Percentiles rank a stretch among this genome's conserved stretches.
These are phyloP conservation scores for Epinephelus coioides DNA, from an alignment of 2,797 vertebrate genomes.

Conservation along the genomic window DNA sequence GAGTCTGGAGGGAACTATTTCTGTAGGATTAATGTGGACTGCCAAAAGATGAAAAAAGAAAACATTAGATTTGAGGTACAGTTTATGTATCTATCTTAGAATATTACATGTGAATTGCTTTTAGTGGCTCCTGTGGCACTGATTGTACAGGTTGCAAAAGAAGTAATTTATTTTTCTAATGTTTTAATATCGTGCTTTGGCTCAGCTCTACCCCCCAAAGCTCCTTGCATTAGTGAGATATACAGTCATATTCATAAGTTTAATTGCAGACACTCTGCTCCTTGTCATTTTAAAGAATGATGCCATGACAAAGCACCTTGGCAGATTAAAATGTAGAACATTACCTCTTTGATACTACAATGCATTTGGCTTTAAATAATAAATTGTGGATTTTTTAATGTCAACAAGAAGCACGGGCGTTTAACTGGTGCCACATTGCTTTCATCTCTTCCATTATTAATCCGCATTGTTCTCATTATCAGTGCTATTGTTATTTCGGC, in stretches of 20 bases:
- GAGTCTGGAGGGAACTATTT: neutral
- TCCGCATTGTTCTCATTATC: constrained; percentile 71
- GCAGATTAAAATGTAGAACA: constrained; percentile 43
- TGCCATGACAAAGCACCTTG: neutral
- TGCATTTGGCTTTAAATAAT: constrained; percentile 57
- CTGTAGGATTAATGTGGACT: neutral
- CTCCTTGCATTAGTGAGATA: constrained; percentile 14
- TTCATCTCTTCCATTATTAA: constrained; percentile 71
- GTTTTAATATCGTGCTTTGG: constrained; percentile 26
- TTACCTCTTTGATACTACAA: constrained; percentile 48
- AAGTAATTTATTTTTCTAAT: neutral
- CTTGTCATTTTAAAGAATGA: constrained; percentile 37
- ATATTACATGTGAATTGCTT: neutral
- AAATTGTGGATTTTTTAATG: constrained; percentile 51
- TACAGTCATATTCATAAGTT: constrained; percentile 17
- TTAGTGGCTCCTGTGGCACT: neutral
- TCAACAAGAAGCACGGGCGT: constrained; percentile 50
- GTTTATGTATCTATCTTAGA: constrained; percentile 3
- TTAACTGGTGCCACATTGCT: constrained; percentile 53
- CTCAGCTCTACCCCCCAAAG: neutral
- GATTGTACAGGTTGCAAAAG: neutral
- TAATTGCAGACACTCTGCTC: constrained; percentile 39
- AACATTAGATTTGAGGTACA: neutral
- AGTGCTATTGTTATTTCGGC: constrained; percentile 64
- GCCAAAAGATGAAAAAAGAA: constrained; percentile 29